Percentiles rank a stretch among this genome's conserved stretches.
Evolutionary conservation across 2,888 invertebrate species (phyloP).

Genomic region (Oscheius sp.): DNA sequence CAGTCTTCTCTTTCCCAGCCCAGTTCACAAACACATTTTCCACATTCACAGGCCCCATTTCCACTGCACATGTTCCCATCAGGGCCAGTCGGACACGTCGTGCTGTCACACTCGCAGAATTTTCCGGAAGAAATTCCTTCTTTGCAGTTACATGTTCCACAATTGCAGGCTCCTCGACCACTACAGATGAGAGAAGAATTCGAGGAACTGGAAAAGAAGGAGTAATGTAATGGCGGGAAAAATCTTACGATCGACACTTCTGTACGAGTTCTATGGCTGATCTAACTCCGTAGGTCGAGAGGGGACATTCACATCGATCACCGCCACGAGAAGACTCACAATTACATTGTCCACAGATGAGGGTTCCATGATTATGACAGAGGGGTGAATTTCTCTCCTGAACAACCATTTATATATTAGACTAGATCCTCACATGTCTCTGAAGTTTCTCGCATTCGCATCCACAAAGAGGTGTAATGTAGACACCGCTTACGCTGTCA

Average conservation of each 20-base stretch:
- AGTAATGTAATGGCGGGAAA: neutral
- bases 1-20: constrained; percentile 64
- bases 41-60: constrained; percentile 67
- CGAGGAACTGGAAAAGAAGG: constrained; percentile 28
- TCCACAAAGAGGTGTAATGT: constrained; percentile 65
- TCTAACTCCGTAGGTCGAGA: constrained; percentile 54
- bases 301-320: constrained; percentile 58
- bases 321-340: constrained; percentile 56
- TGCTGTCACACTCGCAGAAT: constrained; percentile 67
- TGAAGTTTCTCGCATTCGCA: constrained; percentile 68
- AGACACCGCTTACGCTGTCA: constrained; percentile 45
- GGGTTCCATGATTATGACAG: constrained; percentile 58
- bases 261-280: constrained; percentile 52
- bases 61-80: constrained; percentile 59
- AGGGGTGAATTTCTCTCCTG: constrained; percentile 60
- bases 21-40: constrained; percentile 64
- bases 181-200: constrained; percentile 51
- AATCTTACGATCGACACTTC: constrained; percentile 56
- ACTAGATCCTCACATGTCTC: constrained; percentile 32
- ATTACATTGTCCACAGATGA: constrained; percentile 64
- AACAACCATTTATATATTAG: constrained; percentile 17
- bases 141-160: constrained; percentile 63
- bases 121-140: constrained; percentile 52
- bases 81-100: constrained; percentile 53
- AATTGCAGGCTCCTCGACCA: constrained; percentile 59